A percentile compares a stretch with the other conserved stretches of the same genome.
phyloP scores from a whole-genome alignment of 2,888 invertebrate genomes.

The Iselma pallidipennis region DNA sequence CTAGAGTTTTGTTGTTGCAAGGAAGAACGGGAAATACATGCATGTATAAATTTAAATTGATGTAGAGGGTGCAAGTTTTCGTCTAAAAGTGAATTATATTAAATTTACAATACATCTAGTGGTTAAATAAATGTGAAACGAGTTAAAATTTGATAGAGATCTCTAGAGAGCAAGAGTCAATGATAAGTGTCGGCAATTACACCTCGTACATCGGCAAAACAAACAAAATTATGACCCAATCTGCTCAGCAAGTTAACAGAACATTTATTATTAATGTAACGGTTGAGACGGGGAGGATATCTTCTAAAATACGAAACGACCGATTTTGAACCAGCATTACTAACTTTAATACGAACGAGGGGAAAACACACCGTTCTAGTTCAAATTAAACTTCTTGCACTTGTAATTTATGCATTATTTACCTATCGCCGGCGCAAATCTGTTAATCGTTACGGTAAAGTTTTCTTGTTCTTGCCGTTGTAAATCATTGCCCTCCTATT shows the following conservation, averaged over 20 bases:
- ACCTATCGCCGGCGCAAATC: background rate
- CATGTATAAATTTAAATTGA: conserved; percentile 9
- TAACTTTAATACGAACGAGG: conserved; percentile 8
- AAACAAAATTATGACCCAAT: conserved; percentile 23
- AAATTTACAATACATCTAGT: background rate
- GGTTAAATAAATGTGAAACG: background rate
- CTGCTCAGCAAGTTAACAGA: conserved; percentile 16
- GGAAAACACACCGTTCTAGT: background rate
- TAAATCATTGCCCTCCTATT: no score
- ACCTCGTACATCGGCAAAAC: conserved; percentile 15
- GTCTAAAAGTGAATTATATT: conserved; percentile 15
- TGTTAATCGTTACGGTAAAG: background rate
- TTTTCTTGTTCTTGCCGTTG: background rate
- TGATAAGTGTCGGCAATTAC: conserved; percentile 19
- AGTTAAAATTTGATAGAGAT: background rate
- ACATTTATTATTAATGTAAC: conserved; percentile 20
- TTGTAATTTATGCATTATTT: conserved; percentile 18
- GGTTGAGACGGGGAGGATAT: conserved; percentile 6
- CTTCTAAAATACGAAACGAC: conserved; percentile 18
- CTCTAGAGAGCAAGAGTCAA: conserved; percentile 10
- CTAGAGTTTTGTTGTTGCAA: background rate
- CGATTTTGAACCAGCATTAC: conserved; percentile 5
- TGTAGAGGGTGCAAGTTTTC: conserved; percentile 12
- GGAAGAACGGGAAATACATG: conserved; percentile 2
- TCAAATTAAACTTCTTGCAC: conserved; percentile 18